Conservation (phyloP, 2,888 invertebrate genomes). For the Tyria jacobaeae region DNA sequence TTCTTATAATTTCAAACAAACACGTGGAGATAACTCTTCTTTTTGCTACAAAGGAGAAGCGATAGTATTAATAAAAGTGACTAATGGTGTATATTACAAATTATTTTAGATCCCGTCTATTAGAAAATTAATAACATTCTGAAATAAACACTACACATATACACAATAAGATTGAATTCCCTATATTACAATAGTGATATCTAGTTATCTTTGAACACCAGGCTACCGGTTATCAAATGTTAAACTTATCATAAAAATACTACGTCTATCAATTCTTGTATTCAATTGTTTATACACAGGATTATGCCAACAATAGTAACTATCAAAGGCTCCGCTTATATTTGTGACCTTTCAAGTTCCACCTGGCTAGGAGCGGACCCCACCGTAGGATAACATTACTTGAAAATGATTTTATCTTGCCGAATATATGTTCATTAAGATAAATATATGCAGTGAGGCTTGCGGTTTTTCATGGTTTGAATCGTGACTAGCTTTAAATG, state of each 20-base stretch:
- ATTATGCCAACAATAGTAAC: slow-evolving; percentile 19
- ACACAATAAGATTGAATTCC: not conserved
- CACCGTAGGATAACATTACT: slow-evolving; percentile 26
- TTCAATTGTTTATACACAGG: slow-evolving; percentile 26
- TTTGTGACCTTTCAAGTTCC: slow-evolving; percentile 24
- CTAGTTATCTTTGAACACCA: not conserved
- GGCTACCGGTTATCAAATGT: slow-evolving; percentile 9
- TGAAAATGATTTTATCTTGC: not conserved
- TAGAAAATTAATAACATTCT: too few species aligned
- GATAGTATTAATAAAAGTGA: too few species aligned
- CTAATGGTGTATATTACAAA: too few species aligned
- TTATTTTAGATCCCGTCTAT: too few species aligned
- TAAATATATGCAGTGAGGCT: not conserved
- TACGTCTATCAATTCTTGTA: slow-evolving; percentile 19
- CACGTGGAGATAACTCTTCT: too few species aligned
- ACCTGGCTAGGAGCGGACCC: slow-evolving; percentile 19
- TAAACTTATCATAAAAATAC: slow-evolving; percentile 25
- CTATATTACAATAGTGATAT: not conserved
- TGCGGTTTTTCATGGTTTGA: not conserved
- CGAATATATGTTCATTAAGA: not conserved
- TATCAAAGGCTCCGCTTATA: slow-evolving; percentile 10
- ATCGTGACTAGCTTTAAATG: not conserved
- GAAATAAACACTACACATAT: too few species aligned
- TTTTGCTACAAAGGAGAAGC: too few species aligned
- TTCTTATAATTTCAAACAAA: too few species aligned